Conservation (phyloP, 1,140 invertebrate species). For the Drosophila rufa region DNA sequence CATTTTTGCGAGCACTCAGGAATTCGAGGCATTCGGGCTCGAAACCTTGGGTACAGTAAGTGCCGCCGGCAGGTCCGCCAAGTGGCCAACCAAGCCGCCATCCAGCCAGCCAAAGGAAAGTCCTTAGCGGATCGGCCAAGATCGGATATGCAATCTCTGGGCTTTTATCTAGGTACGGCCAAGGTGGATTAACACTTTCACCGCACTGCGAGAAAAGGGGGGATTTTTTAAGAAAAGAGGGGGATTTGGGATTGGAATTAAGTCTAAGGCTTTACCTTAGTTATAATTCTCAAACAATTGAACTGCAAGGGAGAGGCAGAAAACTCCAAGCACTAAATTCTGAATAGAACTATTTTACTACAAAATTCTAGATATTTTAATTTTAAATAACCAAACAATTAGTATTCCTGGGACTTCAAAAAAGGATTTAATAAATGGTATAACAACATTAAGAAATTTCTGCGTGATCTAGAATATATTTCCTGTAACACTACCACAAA, state of each 20-base stretch:
- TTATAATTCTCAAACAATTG: too few relatives aligned
- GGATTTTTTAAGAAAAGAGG: background rate
- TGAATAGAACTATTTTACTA: too few relatives aligned
- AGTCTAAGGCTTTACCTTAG: too few relatives aligned
- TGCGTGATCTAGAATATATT: background rate
- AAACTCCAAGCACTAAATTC: too few relatives aligned
- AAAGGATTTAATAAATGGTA: too few relatives aligned
- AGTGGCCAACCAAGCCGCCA: background rate
- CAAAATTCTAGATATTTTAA: too few relatives aligned
- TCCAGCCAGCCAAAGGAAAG: slow-evolving; percentile 10
- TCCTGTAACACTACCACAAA: too few relatives aligned
- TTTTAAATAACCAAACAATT: too few relatives aligned
- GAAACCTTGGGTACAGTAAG: slow-evolving; percentile 67
- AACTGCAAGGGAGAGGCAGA: background rate
- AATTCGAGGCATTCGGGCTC: slow-evolving; percentile 62
- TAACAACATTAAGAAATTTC: background rate
- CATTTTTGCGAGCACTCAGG: slow-evolving; percentile 39
- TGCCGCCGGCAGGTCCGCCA: slow-evolving; percentile 12
- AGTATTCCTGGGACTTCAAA: background rate
- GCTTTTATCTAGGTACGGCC: slow-evolving; percentile 17
- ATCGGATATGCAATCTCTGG: slow-evolving; percentile 17
- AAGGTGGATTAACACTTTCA: slow-evolving; percentile 34
- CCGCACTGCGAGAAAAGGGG: slow-evolving; percentile 25
- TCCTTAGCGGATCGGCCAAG: slow-evolving; percentile 30
- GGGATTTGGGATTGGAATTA: background rate